Evolutionary conservation across 2,888 invertebrate species (phyloP).

Genomic region (Chromoteleia sp.): DNA sequence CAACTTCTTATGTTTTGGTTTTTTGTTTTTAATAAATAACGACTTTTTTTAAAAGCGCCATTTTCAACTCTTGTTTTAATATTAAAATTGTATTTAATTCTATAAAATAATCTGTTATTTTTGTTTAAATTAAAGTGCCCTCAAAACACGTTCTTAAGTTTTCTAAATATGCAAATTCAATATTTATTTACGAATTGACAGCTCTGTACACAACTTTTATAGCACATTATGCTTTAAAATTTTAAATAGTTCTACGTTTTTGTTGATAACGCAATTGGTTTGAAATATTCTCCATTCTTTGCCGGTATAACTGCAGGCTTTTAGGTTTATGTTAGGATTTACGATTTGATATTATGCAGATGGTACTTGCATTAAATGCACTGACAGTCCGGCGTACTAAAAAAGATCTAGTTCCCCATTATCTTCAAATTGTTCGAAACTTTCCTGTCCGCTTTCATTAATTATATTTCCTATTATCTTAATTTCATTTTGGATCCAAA

Average conservation of each 20-base stretch:
- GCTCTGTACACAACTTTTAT: not conserved
- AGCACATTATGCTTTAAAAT: not conserved
- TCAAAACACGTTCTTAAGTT: too few relatives aligned
- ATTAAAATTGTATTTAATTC: too few relatives aligned
- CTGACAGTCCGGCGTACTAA: slow-evolving; percentile 69
- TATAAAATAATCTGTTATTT: too few relatives aligned
- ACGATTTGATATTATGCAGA: slow-evolving; percentile 80
- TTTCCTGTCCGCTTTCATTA: slow-evolving; percentile 30
- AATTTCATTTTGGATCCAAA: slow-evolving; percentile 9
- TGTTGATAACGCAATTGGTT: slow-evolving; percentile 33
- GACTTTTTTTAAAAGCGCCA: too few relatives aligned
- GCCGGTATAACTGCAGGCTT: slow-evolving; percentile 51
- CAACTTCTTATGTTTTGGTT: slow-evolving; percentile 17
- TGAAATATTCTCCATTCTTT: slow-evolving; percentile 60
- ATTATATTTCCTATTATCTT: slow-evolving; percentile 31
- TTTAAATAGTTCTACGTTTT: slow-evolving; percentile 22
- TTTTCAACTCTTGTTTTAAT: too few relatives aligned
- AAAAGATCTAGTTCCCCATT: slow-evolving; percentile 62
- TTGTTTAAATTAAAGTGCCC: too few relatives aligned
- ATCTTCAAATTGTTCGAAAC: slow-evolving; percentile 51
- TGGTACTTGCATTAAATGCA: slow-evolving; percentile 78
- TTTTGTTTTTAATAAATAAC: not conserved
- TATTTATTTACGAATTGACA: too few relatives aligned
- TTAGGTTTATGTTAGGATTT: slow-evolving; percentile 73
- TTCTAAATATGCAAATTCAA: too few relatives aligned